Conservation (phyloP, 2,888 invertebrate species). For the Lycia hirtaria region DNA sequence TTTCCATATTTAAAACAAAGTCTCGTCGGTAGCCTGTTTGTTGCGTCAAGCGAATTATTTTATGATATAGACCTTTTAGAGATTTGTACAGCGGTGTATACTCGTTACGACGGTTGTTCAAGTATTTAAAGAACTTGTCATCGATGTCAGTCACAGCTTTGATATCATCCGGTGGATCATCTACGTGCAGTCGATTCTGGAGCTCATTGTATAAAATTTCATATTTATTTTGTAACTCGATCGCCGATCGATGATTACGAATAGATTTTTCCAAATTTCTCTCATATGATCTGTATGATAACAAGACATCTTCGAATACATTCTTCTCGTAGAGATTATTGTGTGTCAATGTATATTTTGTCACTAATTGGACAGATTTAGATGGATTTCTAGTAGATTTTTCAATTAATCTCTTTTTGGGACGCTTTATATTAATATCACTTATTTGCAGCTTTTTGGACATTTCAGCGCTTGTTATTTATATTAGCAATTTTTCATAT, state of each 20-base stretch:
- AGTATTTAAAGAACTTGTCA: constrained; percentile 56
- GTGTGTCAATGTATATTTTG: constrained; percentile 48
- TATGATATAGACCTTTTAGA: constrained; percentile 52
- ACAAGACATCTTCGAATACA: constrained; percentile 53
- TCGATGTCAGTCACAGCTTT: constrained; percentile 60
- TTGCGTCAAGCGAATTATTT: constrained; percentile 54
- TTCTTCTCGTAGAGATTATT: constrained; percentile 49
- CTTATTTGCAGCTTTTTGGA: constrained; percentile 30
- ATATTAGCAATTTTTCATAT: too few species aligned
- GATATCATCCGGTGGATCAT: constrained; percentile 53
- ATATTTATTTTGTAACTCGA: constrained; percentile 58
- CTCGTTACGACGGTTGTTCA: constrained; percentile 51
- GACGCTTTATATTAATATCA: constrained; percentile 11
- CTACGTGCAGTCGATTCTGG: constrained; percentile 51
- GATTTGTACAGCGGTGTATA: constrained; percentile 61
- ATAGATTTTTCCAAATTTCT: constrained; percentile 54
- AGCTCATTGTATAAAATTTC: constrained; percentile 60
- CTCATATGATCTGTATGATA: constrained; percentile 60
- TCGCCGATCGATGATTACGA: constrained; percentile 50
- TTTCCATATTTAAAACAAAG: constrained; percentile 81
- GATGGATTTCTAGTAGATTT: constrained; percentile 41
- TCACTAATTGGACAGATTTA: constrained; percentile 38
- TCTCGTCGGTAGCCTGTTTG: constrained; percentile 77
- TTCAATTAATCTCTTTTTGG: constrained; percentile 33
- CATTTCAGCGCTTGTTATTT: too few species aligned